These are phyloP conservation scores for Hirtodrosophila confusa DNA, from an alignment of 2,888 invertebrate genomes.

Conservation along the genomic window DNA sequence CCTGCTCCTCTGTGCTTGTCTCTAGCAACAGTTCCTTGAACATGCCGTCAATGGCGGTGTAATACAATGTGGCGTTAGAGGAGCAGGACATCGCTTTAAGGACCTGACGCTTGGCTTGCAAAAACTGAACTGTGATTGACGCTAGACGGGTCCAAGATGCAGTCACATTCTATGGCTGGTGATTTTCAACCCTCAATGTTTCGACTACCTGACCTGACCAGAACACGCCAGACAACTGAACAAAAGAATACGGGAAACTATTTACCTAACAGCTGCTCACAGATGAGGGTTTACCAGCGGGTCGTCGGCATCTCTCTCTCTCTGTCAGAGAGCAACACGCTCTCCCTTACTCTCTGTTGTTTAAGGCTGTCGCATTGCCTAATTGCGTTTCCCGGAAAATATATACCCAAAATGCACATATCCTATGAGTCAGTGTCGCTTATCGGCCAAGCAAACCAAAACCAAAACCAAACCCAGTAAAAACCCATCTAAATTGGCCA, in stretches of 20 bases:
- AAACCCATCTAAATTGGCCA: slow-evolving; percentile 35
- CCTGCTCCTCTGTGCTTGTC: slow-evolving; percentile 20
- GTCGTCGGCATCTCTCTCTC: background rate
- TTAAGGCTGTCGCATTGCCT: background rate
- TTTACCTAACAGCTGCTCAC: slow-evolving; percentile 51
- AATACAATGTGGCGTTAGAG: slow-evolving; percentile 58
- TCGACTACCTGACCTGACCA: slow-evolving; percentile 54
- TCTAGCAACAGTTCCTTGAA: slow-evolving; percentile 48
- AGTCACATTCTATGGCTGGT: slow-evolving; percentile 9
- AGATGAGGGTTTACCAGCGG: slow-evolving; percentile 41
- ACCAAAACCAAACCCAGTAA: slow-evolving; percentile 8
- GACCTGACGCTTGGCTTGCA: slow-evolving; percentile 47
- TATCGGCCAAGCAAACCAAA: slow-evolving; percentile 17
- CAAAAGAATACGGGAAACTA: slow-evolving; percentile 35
- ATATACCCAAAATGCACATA: slow-evolving; percentile 6
- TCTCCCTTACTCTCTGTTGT: background rate
- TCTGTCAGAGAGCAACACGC: background rate
- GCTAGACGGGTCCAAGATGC: slow-evolving; percentile 22
- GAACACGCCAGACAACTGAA: slow-evolving; percentile 16
- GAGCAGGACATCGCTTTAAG: slow-evolving; percentile 44
- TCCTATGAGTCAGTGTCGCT: slow-evolving; percentile 29
- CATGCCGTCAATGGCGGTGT: slow-evolving; percentile 57
- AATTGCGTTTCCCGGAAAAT: slow-evolving; percentile 20
- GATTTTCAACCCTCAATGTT: slow-evolving; percentile 57
- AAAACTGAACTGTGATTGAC: slow-evolving; percentile 61